Evolutionary conservation across 2,888 invertebrate species (phyloP).

Genomic region (Cantharis rufa): DNA sequence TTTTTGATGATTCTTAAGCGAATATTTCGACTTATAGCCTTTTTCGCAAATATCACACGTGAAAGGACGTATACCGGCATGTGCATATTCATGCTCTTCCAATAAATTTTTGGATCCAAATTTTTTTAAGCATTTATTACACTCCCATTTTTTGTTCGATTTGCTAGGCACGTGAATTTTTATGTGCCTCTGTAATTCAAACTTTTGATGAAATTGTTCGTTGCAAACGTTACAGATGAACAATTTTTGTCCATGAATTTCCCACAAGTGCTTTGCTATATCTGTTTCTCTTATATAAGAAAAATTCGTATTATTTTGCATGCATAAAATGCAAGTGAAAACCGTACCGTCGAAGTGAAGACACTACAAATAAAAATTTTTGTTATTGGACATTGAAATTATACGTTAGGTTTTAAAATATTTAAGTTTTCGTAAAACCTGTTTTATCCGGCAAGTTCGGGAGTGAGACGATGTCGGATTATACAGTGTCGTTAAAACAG

Average conservation of each 20-base stretch:
- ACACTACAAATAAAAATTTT: too few relatives aligned
- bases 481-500: too few relatives aligned
- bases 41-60: not conserved
- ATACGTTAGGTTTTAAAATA: too few relatives aligned
- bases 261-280: not conserved
- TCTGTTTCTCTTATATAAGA: not conserved
- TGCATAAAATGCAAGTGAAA: not conserved
- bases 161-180: not conserved
- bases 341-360: not conserved
- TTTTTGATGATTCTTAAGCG: not conserved
- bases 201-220: not conserved
- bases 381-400: too few relatives aligned
- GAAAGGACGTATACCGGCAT: not conserved
- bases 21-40: not conserved
- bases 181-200: not conserved
- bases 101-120: not conserved
- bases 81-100: not conserved
- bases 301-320: not conserved
- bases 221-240: not conserved
- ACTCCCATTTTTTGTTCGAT: not conserved
- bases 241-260: not conserved
- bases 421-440: too few relatives aligned
- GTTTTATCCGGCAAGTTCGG: too few relatives aligned
- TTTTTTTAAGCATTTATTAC: fast-evolving
- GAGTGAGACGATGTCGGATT: too few relatives aligned